Evolutionary conservation across 2,797 vertebrate species (phyloP).

Genomic region (Cyprinodon diabolis): DNA sequence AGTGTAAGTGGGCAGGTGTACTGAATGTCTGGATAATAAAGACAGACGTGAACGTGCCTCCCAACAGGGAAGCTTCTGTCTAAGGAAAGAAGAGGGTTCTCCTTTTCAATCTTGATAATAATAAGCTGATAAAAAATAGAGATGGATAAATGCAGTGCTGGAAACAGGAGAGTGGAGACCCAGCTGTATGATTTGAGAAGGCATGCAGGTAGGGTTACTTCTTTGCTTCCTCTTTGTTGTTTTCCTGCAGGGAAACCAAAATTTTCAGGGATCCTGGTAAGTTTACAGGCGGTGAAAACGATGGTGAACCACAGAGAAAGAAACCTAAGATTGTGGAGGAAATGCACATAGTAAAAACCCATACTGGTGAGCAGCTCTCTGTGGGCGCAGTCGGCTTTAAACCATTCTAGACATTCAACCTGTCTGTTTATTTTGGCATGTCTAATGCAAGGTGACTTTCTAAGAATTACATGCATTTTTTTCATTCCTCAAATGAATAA

Average conservation of each 20-base stretch:
- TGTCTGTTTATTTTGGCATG: not conserved
- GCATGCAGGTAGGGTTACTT: slow-evolving; percentile 50
- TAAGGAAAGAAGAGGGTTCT: not conserved
- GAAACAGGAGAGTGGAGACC: not conserved
- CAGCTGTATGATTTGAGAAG: slow-evolving; percentile 21
- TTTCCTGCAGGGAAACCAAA: not conserved
- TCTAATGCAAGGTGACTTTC: not conserved
- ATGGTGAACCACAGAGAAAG: not conserved
- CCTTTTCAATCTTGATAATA: slow-evolving; percentile 1
- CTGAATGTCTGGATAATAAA: slow-evolving; percentile 29
- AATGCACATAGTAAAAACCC: slow-evolving; percentile 13
- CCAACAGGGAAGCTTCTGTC: slow-evolving; percentile 13
- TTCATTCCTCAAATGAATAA: not conserved
- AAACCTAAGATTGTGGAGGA: not conserved
- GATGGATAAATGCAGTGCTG: slow-evolving; percentile 32
- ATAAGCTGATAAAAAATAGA: not conserved
- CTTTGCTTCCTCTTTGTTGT: not conserved
- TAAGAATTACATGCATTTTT: accelerated
- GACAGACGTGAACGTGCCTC: slow-evolving; percentile 3
- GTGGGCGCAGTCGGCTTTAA: slow-evolving; percentile 21
- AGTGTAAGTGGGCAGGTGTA: slow-evolving; percentile 28
- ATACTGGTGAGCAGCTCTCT: slow-evolving; percentile 2
- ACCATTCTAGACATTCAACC: slow-evolving; percentile 35
- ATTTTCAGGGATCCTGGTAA: accelerated
- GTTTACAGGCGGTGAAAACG: not conserved